Conservation (phyloP, 2,113 vertebrate genomes). For the Dromas ardeola region DNA sequence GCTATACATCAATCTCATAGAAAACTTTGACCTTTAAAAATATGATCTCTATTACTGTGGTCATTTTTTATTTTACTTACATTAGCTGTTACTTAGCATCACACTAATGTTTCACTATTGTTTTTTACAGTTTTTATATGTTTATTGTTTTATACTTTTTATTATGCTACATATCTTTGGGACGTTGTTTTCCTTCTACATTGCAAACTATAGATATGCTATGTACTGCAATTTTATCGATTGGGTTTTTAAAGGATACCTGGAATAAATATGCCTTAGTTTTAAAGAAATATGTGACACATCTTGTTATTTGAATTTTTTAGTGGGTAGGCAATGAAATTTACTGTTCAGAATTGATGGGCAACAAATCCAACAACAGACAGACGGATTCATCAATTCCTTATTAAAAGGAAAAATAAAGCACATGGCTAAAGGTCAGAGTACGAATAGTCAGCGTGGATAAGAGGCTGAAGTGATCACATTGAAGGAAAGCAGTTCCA, state of each 20-base stretch:
- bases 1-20: neutral
- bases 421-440: neutral
- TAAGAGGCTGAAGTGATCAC: neutral
- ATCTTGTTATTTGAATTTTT: slow-evolving; percentile 2
- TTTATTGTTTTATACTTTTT: neutral
- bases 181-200: neutral
- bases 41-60: neutral
- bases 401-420: neutral
- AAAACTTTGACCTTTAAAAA: neutral
- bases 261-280: neutral
- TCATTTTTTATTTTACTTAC: neutral
- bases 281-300: neutral
- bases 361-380: neutral
- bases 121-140: neutral
- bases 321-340: neutral
- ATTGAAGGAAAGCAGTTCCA: neutral
- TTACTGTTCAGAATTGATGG: neutral
- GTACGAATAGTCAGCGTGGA: neutral
- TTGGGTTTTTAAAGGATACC: neutral
- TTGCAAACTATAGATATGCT: neutral
- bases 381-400: neutral
- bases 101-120: neutral
- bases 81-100: neutral
- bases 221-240: neutral
- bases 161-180: neutral